Evolutionary conservation across 2,113 vertebrate genomes (phyloP).

Genomic region (Notechis scutatus): DNA sequence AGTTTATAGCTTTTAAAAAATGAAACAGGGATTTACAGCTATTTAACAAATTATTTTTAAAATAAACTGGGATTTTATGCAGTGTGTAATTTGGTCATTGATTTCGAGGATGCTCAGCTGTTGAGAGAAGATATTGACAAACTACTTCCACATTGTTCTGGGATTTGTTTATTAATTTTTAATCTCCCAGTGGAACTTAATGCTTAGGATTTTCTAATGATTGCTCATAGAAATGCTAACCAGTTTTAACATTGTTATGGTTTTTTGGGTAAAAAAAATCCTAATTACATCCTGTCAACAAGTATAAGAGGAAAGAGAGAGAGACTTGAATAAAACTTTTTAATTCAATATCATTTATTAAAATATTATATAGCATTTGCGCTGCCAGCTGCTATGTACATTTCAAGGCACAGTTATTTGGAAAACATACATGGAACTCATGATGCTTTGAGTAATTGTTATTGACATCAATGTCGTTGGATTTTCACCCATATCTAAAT

Average conservation of each 20-base stretch:
- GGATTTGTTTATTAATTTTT: not conserved
- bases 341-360: not conserved
- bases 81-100: not conserved
- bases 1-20: not conserved
- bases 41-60: not conserved
- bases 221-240: not conserved
- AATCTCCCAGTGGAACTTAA: not conserved
- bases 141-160: not conserved
- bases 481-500: not conserved
- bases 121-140: not conserved
- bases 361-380: not conserved
- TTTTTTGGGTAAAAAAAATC: not conserved
- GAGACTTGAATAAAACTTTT: not conserved
- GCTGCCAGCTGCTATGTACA: not conserved
- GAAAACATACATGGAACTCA: not conserved
- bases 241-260: not conserved
- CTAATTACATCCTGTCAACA: not conserved
- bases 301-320: not conserved
- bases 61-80: not conserved
- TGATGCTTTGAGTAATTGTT: not conserved
- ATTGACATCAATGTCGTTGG: not conserved
- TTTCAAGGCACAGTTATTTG: not conserved
- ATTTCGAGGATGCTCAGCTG: not conserved
- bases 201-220: not conserved
- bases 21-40: not conserved